Evolutionary conservation across 2,113 vertebrate species (phyloP).

Genomic region (Carassius carassius): DNA sequence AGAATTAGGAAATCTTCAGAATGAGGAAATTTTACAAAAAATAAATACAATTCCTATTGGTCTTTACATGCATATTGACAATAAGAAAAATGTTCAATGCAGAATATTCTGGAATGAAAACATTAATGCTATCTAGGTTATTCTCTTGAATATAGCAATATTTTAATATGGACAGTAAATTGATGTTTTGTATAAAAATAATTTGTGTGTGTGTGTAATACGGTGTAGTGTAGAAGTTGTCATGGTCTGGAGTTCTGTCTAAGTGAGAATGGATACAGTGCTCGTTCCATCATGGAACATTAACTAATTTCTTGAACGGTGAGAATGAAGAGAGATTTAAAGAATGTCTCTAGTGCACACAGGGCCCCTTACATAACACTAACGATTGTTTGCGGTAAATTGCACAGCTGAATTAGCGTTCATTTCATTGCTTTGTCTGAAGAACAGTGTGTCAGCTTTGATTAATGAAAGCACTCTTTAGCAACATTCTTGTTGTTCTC

Average conservation of each 20-base stretch:
- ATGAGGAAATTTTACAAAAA: background rate
- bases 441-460: slow-evolving; percentile 25
- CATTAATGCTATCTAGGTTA: background rate
- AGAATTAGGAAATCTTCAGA: too few species aligned
- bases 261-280: background rate
- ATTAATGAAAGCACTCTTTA: slow-evolving; percentile 52
- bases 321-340: slow-evolving; percentile 37
- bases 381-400: slow-evolving; percentile 43
- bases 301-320: slow-evolving; percentile 30
- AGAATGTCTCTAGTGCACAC: slow-evolving; percentile 10
- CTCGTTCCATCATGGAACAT: slow-evolving; percentile 19
- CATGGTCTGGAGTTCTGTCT: too few species aligned
- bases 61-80: background rate
- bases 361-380: slow-evolving; percentile 28
- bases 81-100: background rate
- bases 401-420: slow-evolving; percentile 45
- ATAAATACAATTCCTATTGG: background rate
- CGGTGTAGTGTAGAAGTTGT: background rate
- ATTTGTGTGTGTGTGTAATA: background rate
- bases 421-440: slow-evolving; percentile 29
- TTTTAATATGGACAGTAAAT: background rate
- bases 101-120: background rate
- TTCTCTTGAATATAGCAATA: background rate
- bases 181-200: background rate
- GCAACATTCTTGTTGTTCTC: background rate